phyloP scores from a whole-genome alignment of 2,113 vertebrate genomes.

The Bufo gargarizans region DNA sequence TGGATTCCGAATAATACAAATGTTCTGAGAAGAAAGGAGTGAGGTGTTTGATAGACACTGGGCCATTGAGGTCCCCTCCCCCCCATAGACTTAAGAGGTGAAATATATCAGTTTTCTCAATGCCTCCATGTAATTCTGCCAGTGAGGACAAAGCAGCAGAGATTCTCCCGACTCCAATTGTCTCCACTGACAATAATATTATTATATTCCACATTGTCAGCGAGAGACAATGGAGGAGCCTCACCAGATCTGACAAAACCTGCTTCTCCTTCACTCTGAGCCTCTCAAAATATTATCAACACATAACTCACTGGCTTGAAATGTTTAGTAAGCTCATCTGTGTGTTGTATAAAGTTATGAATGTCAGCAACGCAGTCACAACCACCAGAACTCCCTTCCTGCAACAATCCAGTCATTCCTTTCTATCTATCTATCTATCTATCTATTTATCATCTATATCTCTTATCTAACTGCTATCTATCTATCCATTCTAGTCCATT shows the following conservation, averaged over 20 bases:
- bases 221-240: conserved; percentile 55
- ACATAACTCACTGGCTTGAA: conserved; percentile 29
- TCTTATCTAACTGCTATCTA: background rate
- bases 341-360: conserved; percentile 10
- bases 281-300: conserved; percentile 19
- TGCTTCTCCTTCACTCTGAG: conserved; percentile 35
- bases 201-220: conserved; percentile 58
- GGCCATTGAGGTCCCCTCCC: conserved; percentile 61
- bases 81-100: conserved; percentile 64
- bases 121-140: conserved; percentile 62
- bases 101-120: conserved; percentile 63
- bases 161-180: conserved; percentile 34
- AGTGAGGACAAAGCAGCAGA: conserved; percentile 55
- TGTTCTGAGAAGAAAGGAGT: conserved; percentile 65
- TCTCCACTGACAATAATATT: conserved; percentile 42
- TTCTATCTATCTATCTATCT: background rate
- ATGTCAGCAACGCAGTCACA: conserved; percentile 6
- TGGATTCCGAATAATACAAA: conserved; percentile 39
- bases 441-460: background rate
- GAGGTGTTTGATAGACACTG: conserved; percentile 45
- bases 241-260: conserved; percentile 59
- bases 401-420: too few species aligned
- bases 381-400: background rate
- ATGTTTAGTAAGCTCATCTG: conserved; percentile 30
- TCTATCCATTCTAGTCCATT: too few species aligned